phyloP scores from a whole-genome alignment of 2,113 vertebrate species.

The Cervus canadensis region DNA sequence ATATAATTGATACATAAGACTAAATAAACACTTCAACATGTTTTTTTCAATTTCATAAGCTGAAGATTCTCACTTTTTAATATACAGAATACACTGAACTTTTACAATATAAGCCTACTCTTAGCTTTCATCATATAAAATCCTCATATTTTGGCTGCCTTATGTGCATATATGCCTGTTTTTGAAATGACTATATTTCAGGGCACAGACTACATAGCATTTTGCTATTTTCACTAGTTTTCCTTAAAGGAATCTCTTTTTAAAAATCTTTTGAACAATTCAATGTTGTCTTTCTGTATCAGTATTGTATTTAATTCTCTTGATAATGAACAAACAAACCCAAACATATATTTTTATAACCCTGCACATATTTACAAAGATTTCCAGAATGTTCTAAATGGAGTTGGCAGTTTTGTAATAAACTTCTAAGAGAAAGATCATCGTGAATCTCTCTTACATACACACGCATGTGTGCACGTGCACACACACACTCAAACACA shows the following conservation, averaged over 20 bases:
- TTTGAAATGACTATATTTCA: not conserved
- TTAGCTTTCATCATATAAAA: not conserved
- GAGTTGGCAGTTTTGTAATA: not conserved
- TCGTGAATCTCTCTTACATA: not conserved
- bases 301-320: not conserved
- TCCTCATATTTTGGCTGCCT: not conserved
- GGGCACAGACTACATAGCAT: not conserved
- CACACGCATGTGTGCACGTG: fast-evolving
- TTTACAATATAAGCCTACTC: not conserved
- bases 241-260: not conserved
- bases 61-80: not conserved
- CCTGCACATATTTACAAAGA: not conserved
- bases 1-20: not conserved
- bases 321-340: not conserved
- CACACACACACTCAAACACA: not conserved
- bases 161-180: not conserved
- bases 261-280: not conserved
- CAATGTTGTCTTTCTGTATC: not conserved
- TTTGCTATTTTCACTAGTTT: not conserved
- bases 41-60: not conserved
- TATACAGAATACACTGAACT: not conserved
- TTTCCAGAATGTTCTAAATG: not conserved
- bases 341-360: not conserved
- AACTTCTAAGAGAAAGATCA: not conserved
- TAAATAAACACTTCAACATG: not conserved